These are phyloP conservation scores for Leucozona laternaria DNA, from an alignment of 2,888 invertebrate species.

Conservation along the genomic window DNA sequence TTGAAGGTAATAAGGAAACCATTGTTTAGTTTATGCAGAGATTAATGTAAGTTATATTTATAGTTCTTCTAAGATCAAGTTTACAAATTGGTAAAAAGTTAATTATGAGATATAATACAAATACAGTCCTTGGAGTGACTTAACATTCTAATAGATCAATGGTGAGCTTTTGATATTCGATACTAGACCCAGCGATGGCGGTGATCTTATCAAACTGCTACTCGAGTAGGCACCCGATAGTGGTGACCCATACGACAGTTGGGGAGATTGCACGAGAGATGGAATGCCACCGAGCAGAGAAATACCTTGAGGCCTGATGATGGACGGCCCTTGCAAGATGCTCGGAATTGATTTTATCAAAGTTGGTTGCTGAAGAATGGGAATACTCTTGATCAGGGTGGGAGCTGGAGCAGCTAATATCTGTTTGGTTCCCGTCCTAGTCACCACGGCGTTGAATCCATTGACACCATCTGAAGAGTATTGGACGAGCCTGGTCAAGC, in stretches of 20 bases:
- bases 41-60: no score
- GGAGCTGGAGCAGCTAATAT: slow-evolving; percentile 49
- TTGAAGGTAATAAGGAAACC: no score
- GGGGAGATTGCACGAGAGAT: slow-evolving; percentile 37
- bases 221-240: slow-evolving; percentile 45
- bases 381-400: slow-evolving; percentile 43
- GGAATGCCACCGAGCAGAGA: slow-evolving; percentile 2
- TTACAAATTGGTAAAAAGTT: no score
- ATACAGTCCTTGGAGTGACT: no score
- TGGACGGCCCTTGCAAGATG: slow-evolving; percentile 32
- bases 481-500: slow-evolving; percentile 83
- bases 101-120: no score
- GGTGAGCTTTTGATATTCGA: background rate
- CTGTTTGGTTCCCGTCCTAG: slow-evolving; percentile 79
- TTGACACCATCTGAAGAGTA: slow-evolving; percentile 83
- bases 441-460: slow-evolving; percentile 84
- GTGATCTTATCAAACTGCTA: slow-evolving; percentile 42
- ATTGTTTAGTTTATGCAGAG: no score
- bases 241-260: slow-evolving; percentile 25
- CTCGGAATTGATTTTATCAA: slow-evolving; percentile 38
- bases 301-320: slow-evolving; percentile 1
- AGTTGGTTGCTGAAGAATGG: no score
- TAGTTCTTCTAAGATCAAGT: no score
- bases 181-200: slow-evolving; percentile 34
- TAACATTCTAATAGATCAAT: no score